phyloP scores from a whole-genome alignment of 2,113 vertebrate genomes.

The Forbesichthys agassizii region DNA sequence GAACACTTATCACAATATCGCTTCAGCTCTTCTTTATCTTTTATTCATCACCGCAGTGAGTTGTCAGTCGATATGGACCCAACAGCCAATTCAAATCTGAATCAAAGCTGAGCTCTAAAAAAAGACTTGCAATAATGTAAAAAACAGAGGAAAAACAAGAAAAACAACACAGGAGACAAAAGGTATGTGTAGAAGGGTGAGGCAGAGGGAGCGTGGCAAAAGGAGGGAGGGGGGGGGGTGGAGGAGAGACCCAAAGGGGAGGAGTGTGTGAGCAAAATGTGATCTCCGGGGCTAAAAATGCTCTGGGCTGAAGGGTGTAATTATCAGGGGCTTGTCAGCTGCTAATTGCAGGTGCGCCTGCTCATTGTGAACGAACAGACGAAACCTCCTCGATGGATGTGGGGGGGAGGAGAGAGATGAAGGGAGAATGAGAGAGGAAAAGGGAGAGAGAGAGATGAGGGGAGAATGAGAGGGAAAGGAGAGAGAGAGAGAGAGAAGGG shows the following conservation, averaged over 20 bases:
- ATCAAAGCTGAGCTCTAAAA: constrained; percentile 13
- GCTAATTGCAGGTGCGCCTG: constrained; percentile 75
- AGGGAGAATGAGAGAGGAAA: constrained; percentile 61
- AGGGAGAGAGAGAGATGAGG: constrained; percentile 50
- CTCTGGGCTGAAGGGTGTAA: constrained; percentile 66
- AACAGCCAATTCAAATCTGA: constrained; percentile 3
- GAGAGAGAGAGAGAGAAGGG: constrained; percentile 50
- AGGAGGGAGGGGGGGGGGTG: neutral
- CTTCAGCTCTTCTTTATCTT: too few species aligned
- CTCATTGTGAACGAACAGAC: constrained; percentile 73
- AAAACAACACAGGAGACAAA: neutral
- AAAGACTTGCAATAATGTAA: neutral
- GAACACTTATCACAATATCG: too few species aligned
- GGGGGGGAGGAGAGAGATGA: constrained; percentile 47
- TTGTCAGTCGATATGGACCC: neutral
- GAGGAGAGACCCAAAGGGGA: constrained; percentile 16
- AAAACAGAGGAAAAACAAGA: constrained; percentile 2
- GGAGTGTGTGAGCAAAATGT: constrained; percentile 6
- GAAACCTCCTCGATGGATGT: constrained; percentile 42
- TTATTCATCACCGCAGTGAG: too few species aligned
- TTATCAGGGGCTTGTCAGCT: constrained; percentile 75
- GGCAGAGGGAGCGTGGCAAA: constrained; percentile 8
- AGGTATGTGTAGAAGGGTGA: neutral
- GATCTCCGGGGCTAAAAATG: constrained; percentile 40
- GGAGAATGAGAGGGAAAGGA: constrained; percentile 54